These are phyloP conservation scores for Copidosoma aretas DNA, from an alignment of 2,888 invertebrate species.

Conservation along the genomic window DNA sequence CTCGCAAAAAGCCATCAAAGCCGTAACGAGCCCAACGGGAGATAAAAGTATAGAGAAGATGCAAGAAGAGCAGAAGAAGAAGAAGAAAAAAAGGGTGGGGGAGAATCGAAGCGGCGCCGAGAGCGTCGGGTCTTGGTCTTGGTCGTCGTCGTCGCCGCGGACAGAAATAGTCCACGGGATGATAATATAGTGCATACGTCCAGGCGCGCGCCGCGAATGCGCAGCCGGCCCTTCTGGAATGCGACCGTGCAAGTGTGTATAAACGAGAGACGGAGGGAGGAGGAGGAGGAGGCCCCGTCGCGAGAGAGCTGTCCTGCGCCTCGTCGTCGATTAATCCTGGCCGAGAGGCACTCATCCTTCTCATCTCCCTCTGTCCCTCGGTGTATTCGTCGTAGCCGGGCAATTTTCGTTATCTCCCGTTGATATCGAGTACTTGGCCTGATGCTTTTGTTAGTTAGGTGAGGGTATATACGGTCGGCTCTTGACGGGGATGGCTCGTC, in stretches of 20 bases:
- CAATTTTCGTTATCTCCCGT: too few species aligned
- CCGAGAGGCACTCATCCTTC: neutral
- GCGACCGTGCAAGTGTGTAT: constrained; percentile 18
- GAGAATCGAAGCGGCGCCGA: neutral
- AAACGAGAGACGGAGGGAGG: too few species aligned
- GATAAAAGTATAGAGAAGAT: neutral
- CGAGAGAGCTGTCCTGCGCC: neutral
- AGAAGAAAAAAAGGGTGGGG: constrained; percentile 4
- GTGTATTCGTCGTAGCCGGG: too few species aligned
- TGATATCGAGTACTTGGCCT: too few species aligned
- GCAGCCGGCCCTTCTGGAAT: constrained; percentile 19
- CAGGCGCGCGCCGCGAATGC: constrained; percentile 19
- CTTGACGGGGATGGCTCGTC: too few species aligned
- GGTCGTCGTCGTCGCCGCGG: too few species aligned
- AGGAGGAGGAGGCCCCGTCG: neutral
- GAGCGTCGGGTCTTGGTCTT: too few species aligned
- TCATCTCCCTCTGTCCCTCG: neutral
- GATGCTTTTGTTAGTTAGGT: too few species aligned
- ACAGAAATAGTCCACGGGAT: constrained; percentile 26
- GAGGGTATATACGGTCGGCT: too few species aligned
- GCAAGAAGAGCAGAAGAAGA: neutral
- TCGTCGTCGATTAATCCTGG: too few species aligned
- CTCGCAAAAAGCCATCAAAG: too few species aligned
- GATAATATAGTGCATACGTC: neutral
- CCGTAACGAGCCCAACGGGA: too few species aligned